Conservation (phyloP, 1,140 invertebrate species). For the Drosophila auraria region DNA sequence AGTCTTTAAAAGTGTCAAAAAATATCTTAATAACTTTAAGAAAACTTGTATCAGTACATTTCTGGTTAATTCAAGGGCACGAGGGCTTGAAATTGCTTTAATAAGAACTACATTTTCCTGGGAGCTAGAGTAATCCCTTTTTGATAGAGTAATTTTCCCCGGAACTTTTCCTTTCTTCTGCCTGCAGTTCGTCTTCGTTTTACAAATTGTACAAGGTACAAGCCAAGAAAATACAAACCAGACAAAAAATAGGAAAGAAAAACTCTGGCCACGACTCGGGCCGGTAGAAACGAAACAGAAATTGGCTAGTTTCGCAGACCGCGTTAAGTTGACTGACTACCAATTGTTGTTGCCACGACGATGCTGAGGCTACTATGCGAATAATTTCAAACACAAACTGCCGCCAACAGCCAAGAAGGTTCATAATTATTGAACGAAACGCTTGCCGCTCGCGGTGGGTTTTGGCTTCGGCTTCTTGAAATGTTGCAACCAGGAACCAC, state of each 20-base stretch:
- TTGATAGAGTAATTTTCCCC: neutral
- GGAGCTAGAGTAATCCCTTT: slow-evolving; percentile 4
- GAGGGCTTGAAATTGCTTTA: no score
- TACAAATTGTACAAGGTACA: slow-evolving; percentile 72
- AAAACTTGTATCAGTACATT: no score
- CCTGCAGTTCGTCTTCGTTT: slow-evolving; percentile 62
- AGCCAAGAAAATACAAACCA: slow-evolving; percentile 17
- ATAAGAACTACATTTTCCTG: neutral
- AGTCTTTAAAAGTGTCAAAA: neutral
- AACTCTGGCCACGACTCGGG: slow-evolving; percentile 65
- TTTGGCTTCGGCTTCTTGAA: slow-evolving; percentile 72
- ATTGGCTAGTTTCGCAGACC: slow-evolving; percentile 79
- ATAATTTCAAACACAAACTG: slow-evolving; percentile 81
- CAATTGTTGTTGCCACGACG: slow-evolving; percentile 80
- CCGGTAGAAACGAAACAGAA: slow-evolving; percentile 59
- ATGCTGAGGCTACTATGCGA: slow-evolving; percentile 73
- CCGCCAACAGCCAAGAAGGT: slow-evolving; percentile 77
- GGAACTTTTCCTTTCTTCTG: slow-evolving; percentile 36
- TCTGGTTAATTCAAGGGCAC: no score
- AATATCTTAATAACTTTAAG: no score
- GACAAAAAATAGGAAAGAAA: slow-evolving; percentile 42
- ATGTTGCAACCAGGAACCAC: slow-evolving; percentile 72
- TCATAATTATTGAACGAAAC: slow-evolving; percentile 74
- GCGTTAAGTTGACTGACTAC: slow-evolving; percentile 81
- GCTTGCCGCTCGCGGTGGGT: slow-evolving; percentile 45